A percentile compares a stretch with the other conserved stretches of the same genome.
Evolutionary conservation across 2,797 vertebrate genomes (phyloP).

Genomic region (Sylvia borin): DNA sequence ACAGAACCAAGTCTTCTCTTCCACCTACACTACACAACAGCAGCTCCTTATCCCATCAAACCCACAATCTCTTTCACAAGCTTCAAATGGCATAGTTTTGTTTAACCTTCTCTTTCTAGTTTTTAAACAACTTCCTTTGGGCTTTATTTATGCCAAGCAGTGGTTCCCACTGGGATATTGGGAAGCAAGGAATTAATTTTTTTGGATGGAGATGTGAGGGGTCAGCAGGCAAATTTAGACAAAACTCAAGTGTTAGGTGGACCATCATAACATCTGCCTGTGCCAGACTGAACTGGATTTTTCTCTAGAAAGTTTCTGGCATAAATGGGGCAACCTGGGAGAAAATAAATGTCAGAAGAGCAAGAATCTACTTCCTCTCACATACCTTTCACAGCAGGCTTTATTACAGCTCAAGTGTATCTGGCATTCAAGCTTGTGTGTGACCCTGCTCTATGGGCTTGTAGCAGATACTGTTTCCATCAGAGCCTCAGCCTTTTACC

Average conservation of each 20-base stretch:
- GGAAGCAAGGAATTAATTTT: not conserved
- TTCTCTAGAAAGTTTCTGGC: not conserved
- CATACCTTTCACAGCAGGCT: not conserved
- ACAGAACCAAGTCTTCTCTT: not conserved
- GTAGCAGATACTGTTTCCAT: not conserved
- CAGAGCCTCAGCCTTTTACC: not conserved
- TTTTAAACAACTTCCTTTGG: not conserved
- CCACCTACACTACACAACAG: not conserved
- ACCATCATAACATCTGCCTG: not conserved
- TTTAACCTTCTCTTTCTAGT: slow-evolving; percentile 9
- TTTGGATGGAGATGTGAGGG: not conserved
- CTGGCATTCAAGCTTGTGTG: not conserved
- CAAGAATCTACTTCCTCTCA: not conserved
- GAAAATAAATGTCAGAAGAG: not conserved
- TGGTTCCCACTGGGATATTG: not conserved
- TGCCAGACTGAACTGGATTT: not conserved
- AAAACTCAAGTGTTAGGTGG: not conserved
- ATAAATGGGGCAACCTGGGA: not conserved
- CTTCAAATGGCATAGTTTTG: not conserved
- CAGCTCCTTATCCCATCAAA: not conserved
- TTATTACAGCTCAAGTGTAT: not conserved
- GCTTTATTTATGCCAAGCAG: not conserved
- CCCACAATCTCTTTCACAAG: not conserved
- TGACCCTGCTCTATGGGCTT: not conserved
- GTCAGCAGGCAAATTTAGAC: not conserved